A percentile compares a stretch with the other conserved stretches of the same genome.
These are phyloP conservation scores for Fringilla coelebs DNA, from an alignment of 2,797 vertebrate genomes.

Conservation along the genomic window DNA sequence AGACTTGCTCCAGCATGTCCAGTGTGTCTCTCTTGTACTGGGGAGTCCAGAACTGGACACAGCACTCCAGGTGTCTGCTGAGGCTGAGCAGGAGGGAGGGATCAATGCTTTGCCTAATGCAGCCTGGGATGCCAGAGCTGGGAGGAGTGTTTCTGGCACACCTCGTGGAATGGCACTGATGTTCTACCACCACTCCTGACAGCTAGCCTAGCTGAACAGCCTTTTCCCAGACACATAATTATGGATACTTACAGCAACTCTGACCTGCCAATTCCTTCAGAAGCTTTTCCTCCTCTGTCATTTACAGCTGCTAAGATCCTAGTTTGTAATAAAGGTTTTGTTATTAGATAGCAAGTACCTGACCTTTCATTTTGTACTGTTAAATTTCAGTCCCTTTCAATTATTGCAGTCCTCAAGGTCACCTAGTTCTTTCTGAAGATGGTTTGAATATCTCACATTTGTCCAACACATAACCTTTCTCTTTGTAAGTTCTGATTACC, in stretches of 20 bases:
- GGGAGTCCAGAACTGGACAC: background rate
- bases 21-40: background rate
- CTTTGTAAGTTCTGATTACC: constrained; percentile 23
- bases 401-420: constrained; percentile 42
- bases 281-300: background rate
- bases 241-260: background rate
- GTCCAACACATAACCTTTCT: constrained; percentile 29
- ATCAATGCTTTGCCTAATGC: background rate
- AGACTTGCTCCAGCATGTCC: background rate
- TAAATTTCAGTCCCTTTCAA: constrained; percentile 22
- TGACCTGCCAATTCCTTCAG: background rate
- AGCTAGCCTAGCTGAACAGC: background rate
- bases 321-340: constrained; percentile 17
- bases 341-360: background rate
- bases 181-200: background rate
- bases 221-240: background rate
- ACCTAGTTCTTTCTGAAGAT: background rate
- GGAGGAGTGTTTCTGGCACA: background rate
- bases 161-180: background rate
- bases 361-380: background rate
- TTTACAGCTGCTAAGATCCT: background rate
- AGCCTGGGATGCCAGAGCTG: background rate
- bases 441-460: constrained; percentile 42
- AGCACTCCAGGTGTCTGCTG: background rate
- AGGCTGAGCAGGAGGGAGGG: background rate